Percentiles rank a stretch among this genome's conserved stretches.
These are phyloP conservation scores for Anguilla marmorata DNA, from an alignment of 2,797 vertebrate species.

Conservation along the genomic window DNA sequence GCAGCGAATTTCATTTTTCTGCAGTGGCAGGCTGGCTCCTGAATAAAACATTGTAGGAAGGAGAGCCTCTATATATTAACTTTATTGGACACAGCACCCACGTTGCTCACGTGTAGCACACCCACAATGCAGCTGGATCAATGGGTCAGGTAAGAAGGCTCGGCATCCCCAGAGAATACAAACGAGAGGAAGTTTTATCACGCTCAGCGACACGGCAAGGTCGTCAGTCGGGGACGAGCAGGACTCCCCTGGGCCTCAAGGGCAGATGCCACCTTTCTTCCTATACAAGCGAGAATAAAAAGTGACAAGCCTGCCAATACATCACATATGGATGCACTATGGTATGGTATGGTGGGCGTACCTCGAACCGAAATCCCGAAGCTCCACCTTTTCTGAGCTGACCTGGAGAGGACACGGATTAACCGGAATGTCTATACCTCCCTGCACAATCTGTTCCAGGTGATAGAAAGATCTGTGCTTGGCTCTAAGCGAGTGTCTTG, in stretches of 20 bases:
- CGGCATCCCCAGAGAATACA: conserved; percentile 61
- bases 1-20: conserved; percentile 48
- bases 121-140: conserved; percentile 69
- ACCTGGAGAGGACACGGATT: not conserved
- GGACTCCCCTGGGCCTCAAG: not conserved
- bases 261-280: not conserved
- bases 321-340: conserved; percentile 21
- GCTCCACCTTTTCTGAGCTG: not conserved
- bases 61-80: conserved; percentile 66
- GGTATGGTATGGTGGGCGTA: conserved; percentile 46
- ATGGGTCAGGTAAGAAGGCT: conserved; percentile 60
- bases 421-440: not conserved
- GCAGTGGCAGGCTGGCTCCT: conserved; percentile 54
- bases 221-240: conserved; percentile 50
- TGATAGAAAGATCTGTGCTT: conserved; percentile 57
- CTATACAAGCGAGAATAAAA: conserved; percentile 36
- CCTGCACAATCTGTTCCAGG: conserved; percentile 38
- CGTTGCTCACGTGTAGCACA: conserved; percentile 66
- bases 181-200: conserved; percentile 46
- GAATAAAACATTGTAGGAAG: conserved; percentile 73
- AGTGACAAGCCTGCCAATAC: conserved; percentile 31
- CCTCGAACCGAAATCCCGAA: conserved; percentile 31
- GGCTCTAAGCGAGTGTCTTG: conserved; percentile 46
- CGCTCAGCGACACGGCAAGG: conserved; percentile 60
- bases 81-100: conserved; percentile 70